Base-by-base conservation (phyloP, 2,888 invertebrate genomes). In the Pseudoips prasinana region DNA sequence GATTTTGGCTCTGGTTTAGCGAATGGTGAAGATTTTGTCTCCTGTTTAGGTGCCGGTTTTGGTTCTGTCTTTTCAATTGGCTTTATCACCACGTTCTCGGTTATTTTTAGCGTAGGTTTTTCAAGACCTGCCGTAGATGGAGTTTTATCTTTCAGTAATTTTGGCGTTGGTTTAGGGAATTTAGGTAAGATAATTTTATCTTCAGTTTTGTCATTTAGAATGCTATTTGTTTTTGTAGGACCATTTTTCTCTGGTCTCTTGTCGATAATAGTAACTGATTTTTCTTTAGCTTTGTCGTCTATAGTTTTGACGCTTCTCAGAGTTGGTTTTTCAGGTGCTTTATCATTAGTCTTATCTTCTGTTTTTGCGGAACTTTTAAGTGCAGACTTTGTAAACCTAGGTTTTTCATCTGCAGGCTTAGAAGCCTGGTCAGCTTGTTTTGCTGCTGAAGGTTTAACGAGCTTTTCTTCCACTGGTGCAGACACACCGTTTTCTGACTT, bases 271-370 rank as follows among this genome's bases (percentile, higher is more conserved):
- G 80, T 85, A 5, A 85, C 84, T 10, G 84, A 77, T 58, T 87
- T 87, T 33, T 85, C 86, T 62, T 83, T 86, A 7, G 64, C 49
- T 58, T 84, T 87, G 8, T 84, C 85, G 64, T 88, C 87, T 29
- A 85, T 80, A 28, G 84, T 85, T 66, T 74, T 76, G 1, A 85
- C 82, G 36, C 71, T 82, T 67, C 58, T 80, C 22, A 85, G 51
- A 14, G 73, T 57, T 22, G 87, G 71, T 63, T 60, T 83, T 29
- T 83, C 83, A 35, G 64, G 59, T 10, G 33, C 14, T 54, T 80
- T 79, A n/a, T 74, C 76, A 43, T 52, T 66, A 30, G 45, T 31
- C 55, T 71, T 76, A 10, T 77, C 73, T 41, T 64, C 67, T 17
- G 72, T 46, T 56, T 75, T 84, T 9, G 47, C 10, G 3, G 43